Base-by-base conservation (phyloP, 2,797 vertebrate genomes). In the Agapornis canus region DNA sequence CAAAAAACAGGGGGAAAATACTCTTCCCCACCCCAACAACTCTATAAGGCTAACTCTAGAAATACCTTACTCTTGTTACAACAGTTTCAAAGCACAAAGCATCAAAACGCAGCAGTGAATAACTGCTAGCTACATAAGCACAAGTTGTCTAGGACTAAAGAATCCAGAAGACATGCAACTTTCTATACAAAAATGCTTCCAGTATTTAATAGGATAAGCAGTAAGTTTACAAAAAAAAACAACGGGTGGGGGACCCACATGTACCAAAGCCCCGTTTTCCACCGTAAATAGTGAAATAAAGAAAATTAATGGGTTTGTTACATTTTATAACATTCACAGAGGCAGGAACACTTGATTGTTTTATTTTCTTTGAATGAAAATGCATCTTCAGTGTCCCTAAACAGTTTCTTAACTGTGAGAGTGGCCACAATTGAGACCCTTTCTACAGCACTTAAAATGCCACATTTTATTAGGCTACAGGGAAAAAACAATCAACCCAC, bases 361-460 rank as follows among this genome's bases (percentile, higher is more conserved):
- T 83, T 65, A 83, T 47, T 92, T 86, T 72, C 65, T 61, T 80
- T 56, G 66, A 92, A 94, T 37, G 37, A 66, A 93, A 87, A 29
- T 4, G 37, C 12, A 3, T 65, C 39, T 91, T 68, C 65, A 49
- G 40, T n/a, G 9, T 65, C 31, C 22, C 25, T 52, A 83, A 63
- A 35, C 9, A 83, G 54, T 84, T 63, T 76, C 27, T 88, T 78
- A 76, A 84, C 43, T 43, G 20, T 0, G 0, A 81, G 57, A 76
- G 48, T 5, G 4, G 64, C 35, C 48, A 69, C 73, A 94, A 92
- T n/a, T 71, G 56, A 71, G 40, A 86, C 23, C 4, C 23, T 64
- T 61, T 63, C 82, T 59, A 60, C 32, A 84, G 77, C 91, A 94
- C 88, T 96, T 94, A 78, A 94, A 95, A 95, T 94, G 73, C 77